Percentiles rank a stretch among this genome's conserved stretches.
Evolutionary conservation across 53 echinoderm and acorn worm genomes (phyloP).

Genomic region (Patiria pectinifera): DNA sequence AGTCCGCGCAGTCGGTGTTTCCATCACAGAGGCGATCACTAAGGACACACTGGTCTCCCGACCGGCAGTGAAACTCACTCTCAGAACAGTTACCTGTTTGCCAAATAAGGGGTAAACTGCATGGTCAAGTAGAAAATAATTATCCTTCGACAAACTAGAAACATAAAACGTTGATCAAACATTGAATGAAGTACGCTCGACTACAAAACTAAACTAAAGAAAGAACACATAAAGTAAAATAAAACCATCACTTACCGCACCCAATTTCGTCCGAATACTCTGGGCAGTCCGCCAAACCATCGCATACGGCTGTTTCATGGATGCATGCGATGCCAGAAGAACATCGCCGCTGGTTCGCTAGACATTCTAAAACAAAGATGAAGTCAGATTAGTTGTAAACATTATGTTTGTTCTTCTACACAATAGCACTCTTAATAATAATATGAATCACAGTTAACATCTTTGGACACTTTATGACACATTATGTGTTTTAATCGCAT

Average conservation of each 20-base stretch:
- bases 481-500: no score
- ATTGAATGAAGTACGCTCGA: no score
- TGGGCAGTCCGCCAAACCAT: slow-evolving; percentile 46
- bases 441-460: no score
- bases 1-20: slow-evolving; percentile 11
- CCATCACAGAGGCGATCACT: slow-evolving; percentile 19
- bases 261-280: slow-evolving; percentile 49
- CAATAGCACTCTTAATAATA: no score
- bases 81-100: slow-evolving; percentile 24
- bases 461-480: no score
- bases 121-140: no score
- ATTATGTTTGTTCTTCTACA: no score
- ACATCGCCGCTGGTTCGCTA: background rate
- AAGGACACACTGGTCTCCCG: background rate
- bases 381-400: background rate
- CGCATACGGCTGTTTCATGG: slow-evolving; percentile 1
- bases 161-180: no score
- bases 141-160: no score
- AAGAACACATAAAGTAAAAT: no score
- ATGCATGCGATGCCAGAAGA: slow-evolving; percentile 42
- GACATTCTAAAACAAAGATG: slow-evolving; percentile 2
- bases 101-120: background rate
- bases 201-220: no score
- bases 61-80: slow-evolving; percentile 1
- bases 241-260: slow-evolving; percentile 18